Evolutionary conservation across 2,888 invertebrate species (phyloP).

Genomic region (Dusona sp.): DNA sequence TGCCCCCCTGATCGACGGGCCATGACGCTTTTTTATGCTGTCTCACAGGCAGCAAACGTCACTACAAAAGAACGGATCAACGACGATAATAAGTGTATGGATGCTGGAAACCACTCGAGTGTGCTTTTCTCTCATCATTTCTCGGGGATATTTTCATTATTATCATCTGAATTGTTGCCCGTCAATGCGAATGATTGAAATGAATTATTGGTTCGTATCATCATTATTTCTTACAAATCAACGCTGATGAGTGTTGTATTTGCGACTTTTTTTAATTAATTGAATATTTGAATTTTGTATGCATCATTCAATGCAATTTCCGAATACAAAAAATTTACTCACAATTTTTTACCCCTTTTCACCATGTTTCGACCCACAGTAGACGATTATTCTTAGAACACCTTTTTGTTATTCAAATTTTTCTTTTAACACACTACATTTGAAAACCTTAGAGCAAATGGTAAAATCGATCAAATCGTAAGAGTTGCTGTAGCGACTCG

Average conservation of each 20-base stretch:
- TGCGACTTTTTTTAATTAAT: not conserved
- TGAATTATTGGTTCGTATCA: constrained; percentile 45
- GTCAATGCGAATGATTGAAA: constrained; percentile 64
- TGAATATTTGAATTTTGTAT: not conserved
- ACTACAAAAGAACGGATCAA: constrained; percentile 61
- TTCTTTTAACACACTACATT: not conserved
- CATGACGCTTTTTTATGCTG: constrained; percentile 73
- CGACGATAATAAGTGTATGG: constrained; percentile 62
- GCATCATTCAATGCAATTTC: not conserved
- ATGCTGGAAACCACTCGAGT: constrained; percentile 56
- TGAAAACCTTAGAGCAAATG: not conserved
- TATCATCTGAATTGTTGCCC: constrained; percentile 34
- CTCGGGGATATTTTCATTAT: constrained; percentile 39
- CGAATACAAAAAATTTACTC: no score
- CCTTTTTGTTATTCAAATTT: not conserved
- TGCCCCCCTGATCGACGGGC: no score
- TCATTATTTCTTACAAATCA: not conserved
- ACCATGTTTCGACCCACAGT: not conserved
- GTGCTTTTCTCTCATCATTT: constrained; percentile 30
- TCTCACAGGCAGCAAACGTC: constrained; percentile 67
- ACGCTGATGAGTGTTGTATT: not conserved
- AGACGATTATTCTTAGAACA: no score
- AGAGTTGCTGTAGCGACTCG: no score
- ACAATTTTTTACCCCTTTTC: not conserved
- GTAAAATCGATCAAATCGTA: not conserved